Evolutionary conservation across 2,797 vertebrate species (phyloP).

Genomic region (Oryzias dopingdopingensis): DNA sequence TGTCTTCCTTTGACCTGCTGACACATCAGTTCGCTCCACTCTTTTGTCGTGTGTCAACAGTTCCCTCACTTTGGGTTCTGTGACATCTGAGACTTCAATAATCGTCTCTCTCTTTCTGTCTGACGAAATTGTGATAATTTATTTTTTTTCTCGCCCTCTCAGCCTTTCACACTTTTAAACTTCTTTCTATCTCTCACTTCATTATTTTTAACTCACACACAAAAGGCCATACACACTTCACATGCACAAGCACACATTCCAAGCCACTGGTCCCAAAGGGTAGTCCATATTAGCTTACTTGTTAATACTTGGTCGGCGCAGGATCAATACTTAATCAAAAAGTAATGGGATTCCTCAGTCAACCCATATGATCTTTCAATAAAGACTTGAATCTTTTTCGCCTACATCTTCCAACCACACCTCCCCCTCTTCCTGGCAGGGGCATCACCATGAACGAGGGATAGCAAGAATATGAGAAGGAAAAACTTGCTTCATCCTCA

Average conservation of each 20-base stretch:
- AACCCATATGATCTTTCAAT: conserved; percentile 99
- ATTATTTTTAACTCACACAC: conserved; percentile 32
- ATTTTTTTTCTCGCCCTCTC: conserved; percentile 42
- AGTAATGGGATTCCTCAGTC: conserved; percentile 99
- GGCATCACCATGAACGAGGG: conserved; percentile 40
- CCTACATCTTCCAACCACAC: conserved; percentile 16
- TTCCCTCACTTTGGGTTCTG: conserved; percentile 22
- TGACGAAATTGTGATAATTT: conserved; percentile 57
- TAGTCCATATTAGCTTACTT: conserved; percentile 99
- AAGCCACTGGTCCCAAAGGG: conserved; percentile 96
- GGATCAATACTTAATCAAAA: conserved; percentile 99
- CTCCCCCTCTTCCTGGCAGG: conserved; percentile 11
- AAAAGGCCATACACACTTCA: conserved; percentile 54
- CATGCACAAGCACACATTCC: conserved; percentile 38
- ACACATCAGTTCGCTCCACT: conserved; percentile 31
- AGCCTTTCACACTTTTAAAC: conserved; percentile 61
- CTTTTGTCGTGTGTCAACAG: conserved; percentile 32
- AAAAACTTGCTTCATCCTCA: conserved; percentile 39
- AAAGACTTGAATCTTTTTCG: conserved; percentile 91
- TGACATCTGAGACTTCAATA: conserved; percentile 49
- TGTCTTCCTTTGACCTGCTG: conserved; percentile 37
- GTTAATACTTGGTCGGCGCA: conserved; percentile 93
- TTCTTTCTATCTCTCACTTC: conserved; percentile 16
- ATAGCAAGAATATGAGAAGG: conserved; percentile 35
- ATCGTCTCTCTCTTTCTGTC: conserved; percentile 34